Percentiles rank a stretch among this genome's conserved stretches.
Conservation (phyloP, 2,888 invertebrate species). For the Aspidapion aeneum region DNA sequence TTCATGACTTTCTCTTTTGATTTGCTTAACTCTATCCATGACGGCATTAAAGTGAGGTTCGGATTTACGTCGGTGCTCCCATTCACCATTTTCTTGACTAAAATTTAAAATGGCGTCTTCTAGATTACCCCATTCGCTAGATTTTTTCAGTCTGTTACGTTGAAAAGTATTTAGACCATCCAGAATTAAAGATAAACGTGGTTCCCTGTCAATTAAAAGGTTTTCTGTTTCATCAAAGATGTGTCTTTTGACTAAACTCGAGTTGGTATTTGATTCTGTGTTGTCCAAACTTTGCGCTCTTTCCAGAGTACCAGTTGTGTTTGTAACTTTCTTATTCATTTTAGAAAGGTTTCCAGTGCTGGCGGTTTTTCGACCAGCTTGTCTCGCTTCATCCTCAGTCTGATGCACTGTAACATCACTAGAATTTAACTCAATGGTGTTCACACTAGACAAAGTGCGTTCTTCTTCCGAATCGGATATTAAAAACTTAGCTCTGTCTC, state of each 20-base stretch:
- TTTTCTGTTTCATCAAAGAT: conserved; percentile 35
- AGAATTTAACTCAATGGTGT: conserved; percentile 70
- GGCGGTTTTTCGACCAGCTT: conserved; percentile 62
- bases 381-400: conserved; percentile 61
- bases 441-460: conserved; percentile 48
- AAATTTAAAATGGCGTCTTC: conserved; percentile 68
- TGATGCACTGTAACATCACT: conserved; percentile 74
- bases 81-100: conserved; percentile 37
- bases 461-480: conserved; percentile 52
- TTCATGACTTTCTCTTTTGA: conserved; percentile 37
- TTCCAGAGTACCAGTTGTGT: conserved; percentile 59
- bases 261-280: conserved; percentile 49
- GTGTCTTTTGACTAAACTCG: conserved; percentile 22
- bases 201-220: conserved; percentile 53
- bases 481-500: conserved; percentile 38
- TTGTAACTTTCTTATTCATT: conserved; percentile 50
- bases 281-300: conserved; percentile 79
- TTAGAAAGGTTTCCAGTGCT: conserved; percentile 76
- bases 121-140: conserved; percentile 71
- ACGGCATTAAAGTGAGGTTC: conserved; percentile 41
- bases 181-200: conserved; percentile 56
- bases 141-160: conserved; percentile 66
- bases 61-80: conserved; percentile 16
- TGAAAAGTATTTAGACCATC: conserved; percentile 68
- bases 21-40: conserved; percentile 44